Conservation (phyloP, 2,113 vertebrate species). For the Sapayoa aenigma region DNA sequence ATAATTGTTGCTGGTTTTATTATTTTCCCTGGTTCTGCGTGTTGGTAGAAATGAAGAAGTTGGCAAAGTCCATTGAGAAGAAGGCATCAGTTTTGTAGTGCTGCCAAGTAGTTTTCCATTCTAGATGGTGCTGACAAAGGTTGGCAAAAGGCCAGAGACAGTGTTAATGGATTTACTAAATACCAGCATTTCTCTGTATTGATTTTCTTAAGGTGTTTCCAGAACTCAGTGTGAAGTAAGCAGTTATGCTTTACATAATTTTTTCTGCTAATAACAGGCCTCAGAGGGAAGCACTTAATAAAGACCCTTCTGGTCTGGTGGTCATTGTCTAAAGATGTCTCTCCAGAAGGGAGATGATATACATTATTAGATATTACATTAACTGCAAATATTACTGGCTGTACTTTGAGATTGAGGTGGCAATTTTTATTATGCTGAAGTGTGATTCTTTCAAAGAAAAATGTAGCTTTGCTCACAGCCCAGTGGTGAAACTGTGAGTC, state of each 20-base stretch:
- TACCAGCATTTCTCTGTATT: neutral
- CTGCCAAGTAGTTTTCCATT: neutral
- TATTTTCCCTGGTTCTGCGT: neutral
- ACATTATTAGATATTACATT: neutral
- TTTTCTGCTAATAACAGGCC: neutral
- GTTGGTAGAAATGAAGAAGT: neutral
- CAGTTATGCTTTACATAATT: neutral
- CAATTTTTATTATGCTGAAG: neutral
- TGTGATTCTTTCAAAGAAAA: neutral
- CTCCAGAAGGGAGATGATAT: neutral
- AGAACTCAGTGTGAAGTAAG: neutral
- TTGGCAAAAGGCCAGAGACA: neutral
- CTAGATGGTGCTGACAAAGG: neutral
- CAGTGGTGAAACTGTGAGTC: neutral
- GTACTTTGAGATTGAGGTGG: neutral
- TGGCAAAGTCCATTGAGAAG: neutral
- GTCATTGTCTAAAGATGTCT: neutral
- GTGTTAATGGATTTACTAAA: conserved; percentile 24
- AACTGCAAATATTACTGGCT: neutral
- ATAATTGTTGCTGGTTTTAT: neutral
- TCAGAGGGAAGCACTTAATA: neutral
- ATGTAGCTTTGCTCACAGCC: neutral
- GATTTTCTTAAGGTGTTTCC: conserved; percentile 6
- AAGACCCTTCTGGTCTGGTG: neutral
- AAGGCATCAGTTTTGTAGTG: neutral